These are phyloP conservation scores for Micromys minutus DNA, from an alignment of 2,113 vertebrate species.

Conservation along the genomic window DNA sequence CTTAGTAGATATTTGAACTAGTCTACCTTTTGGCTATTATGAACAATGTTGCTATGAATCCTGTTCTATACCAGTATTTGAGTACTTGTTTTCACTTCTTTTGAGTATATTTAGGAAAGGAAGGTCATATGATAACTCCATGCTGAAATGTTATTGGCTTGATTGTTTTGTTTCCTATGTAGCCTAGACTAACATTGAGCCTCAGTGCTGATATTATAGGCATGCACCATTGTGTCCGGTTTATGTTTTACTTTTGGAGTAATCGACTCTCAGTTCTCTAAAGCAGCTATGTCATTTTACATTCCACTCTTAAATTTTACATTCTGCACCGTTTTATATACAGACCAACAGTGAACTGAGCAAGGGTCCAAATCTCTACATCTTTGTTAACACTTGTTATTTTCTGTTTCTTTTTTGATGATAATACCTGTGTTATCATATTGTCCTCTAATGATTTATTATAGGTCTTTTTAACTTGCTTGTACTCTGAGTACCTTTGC, in stretches of 20 bases:
- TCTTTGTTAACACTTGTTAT: slow-evolving; percentile 19
- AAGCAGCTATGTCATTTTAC: neutral
- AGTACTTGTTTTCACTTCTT: slow-evolving; percentile 26
- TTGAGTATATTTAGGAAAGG: neutral
- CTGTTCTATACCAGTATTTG: neutral
- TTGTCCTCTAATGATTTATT: neutral
- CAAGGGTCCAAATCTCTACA: neutral
- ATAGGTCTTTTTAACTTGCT: slow-evolving; percentile 42
- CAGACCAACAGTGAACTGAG: neutral
- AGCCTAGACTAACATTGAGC: neutral
- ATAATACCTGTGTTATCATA: slow-evolving; percentile 31
- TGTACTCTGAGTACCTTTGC: slow-evolving; percentile 38
- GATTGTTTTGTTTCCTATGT: neutral
- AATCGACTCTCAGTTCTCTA: neutral
- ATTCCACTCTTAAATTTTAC: slow-evolving; percentile 7
- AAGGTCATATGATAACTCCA: neutral
- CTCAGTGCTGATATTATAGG: neutral
- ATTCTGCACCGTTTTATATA: slow-evolving; percentile 15
- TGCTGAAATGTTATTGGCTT: slow-evolving; percentile 1
- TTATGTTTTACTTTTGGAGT: slow-evolving; percentile 37
- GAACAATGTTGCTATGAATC: slow-evolving; percentile 17
- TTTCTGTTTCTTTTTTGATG: slow-evolving; percentile 28
- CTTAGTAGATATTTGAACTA: slow-evolving; percentile 15
- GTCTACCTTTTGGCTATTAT: slow-evolving; percentile 28
- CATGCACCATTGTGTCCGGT: neutral